A percentile compares a stretch with the other conserved stretches of the same genome.
These are phyloP conservation scores for Cladopsammia gracilis DNA, from an alignment of 64 coral and sea anemone genomes.

Conservation along the genomic window DNA sequence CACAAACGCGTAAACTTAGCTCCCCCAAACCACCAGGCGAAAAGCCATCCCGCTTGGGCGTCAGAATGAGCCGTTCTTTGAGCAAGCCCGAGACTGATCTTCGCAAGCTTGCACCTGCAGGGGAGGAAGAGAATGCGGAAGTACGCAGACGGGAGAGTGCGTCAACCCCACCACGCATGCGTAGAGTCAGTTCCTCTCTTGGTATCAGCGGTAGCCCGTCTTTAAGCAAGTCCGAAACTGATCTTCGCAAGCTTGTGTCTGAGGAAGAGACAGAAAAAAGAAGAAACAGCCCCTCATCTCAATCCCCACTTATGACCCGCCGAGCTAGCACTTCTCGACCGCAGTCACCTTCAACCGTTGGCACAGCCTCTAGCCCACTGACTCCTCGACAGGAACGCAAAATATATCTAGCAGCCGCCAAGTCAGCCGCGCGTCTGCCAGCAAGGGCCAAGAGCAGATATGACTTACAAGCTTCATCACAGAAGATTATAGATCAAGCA, in stretches of 20 bases:
- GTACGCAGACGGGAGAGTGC: background rate
- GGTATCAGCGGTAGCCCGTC: background rate
- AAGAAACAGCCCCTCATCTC: background rate
- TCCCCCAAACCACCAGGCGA: background rate
- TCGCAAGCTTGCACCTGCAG: background rate
- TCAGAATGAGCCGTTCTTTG: background rate
- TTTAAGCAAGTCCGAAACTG: background rate
- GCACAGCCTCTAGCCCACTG: background rate
- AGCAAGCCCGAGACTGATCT: constrained; percentile 20
- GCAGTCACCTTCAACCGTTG: background rate
- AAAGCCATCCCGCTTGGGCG: background rate
- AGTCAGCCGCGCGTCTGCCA: background rate
- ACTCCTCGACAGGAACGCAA: constrained; percentile 8
- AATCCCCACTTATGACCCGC: background rate
- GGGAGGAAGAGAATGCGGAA: background rate
- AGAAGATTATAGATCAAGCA: constrained; percentile 32
- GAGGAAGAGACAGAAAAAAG: background rate
- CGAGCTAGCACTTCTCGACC: background rate
- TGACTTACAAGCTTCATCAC: constrained; percentile 7
- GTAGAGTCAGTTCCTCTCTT: background rate
- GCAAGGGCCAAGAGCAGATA: background rate
- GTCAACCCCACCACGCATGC: background rate
- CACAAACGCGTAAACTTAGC: background rate
- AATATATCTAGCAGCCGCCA: constrained; percentile 18
- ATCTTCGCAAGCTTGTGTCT: constrained; percentile 17